phyloP scores from a whole-genome alignment of 2,888 invertebrate species.

The Entomobrya proxima region DNA sequence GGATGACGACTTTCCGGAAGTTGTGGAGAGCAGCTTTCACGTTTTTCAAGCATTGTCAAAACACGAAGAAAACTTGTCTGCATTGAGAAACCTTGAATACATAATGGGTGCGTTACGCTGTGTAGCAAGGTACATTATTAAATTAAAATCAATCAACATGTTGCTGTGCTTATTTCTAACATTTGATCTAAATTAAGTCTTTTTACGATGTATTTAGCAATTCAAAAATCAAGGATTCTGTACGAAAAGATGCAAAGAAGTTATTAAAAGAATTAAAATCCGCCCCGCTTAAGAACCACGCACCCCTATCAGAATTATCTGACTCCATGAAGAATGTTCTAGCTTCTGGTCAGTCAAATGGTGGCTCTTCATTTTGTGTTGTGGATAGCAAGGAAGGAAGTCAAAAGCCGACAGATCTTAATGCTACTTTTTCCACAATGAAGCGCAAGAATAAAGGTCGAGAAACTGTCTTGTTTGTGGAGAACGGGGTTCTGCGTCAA shows the following conservation, averaged over 20 bases:
- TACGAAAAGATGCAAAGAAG: constrained; percentile 11
- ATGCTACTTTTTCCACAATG: constrained; percentile 50
- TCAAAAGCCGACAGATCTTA: constrained; percentile 27
- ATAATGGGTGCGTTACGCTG: constrained; percentile 67
- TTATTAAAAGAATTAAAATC: background rate
- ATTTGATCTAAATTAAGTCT: too few relatives aligned
- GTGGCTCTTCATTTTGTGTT: background rate
- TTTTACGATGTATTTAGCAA: constrained; percentile 18
- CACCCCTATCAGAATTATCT: constrained; percentile 35
- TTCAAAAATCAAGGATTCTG: background rate
- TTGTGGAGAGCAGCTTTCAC: constrained; percentile 64
- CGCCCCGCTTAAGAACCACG: background rate
- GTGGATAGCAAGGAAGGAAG: background rate
- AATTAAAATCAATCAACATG: background rate
- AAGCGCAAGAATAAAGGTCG: constrained; percentile 52
- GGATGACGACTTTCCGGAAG: constrained; percentile 61
- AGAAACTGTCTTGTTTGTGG: constrained; percentile 58
- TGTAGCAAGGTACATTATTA: constrained; percentile 13
- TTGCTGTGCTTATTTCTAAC: background rate
- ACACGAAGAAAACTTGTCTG: constrained; percentile 58
- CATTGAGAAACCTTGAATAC: constrained; percentile 60
- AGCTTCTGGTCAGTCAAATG: background rate
- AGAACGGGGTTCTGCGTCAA: constrained; percentile 35
- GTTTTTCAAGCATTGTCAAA: constrained; percentile 65
- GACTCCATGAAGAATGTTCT: constrained; percentile 28